Conservation (phyloP, 2,797 vertebrate genomes). For the Gymnothorax reevesii region DNA sequence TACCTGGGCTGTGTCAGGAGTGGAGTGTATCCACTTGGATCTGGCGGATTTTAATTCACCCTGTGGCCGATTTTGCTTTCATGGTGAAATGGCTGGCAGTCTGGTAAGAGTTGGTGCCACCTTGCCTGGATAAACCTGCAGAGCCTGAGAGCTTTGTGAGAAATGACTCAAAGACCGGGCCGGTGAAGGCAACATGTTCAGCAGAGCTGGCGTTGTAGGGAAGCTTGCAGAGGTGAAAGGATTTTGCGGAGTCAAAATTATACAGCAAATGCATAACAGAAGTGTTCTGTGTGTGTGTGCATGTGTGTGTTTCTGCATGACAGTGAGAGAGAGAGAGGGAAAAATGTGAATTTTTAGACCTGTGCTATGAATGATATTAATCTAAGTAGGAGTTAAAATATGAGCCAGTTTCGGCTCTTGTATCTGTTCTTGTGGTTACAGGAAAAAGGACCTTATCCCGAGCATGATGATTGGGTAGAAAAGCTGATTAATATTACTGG, state of each 20-base stretch:
- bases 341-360: neutral
- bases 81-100: neutral
- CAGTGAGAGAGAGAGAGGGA: neutral
- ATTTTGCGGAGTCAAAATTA: neutral
- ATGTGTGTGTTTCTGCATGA: neutral
- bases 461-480: conserved; percentile 20
- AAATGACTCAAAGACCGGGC: neutral
- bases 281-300: neutral
- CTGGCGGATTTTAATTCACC: too few relatives aligned
- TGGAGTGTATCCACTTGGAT: neutral
- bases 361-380: neutral
- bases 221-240: neutral
- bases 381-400: neutral
- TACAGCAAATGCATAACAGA: neutral
- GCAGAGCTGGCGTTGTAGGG: neutral
- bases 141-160: neutral
- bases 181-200: neutral
- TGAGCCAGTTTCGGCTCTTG: neutral
- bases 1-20: neutral
- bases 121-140: neutral
- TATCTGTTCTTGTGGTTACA: neutral
- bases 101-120: neutral
- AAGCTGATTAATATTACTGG: conserved; percentile 47
- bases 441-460: neutral
- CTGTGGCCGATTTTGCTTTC: neutral